Evolutionary conservation across 2,113 vertebrate genomes (phyloP), one percentile per base, ranked within the genome.

Genomic region (Salminus brasiliensis): DNA sequence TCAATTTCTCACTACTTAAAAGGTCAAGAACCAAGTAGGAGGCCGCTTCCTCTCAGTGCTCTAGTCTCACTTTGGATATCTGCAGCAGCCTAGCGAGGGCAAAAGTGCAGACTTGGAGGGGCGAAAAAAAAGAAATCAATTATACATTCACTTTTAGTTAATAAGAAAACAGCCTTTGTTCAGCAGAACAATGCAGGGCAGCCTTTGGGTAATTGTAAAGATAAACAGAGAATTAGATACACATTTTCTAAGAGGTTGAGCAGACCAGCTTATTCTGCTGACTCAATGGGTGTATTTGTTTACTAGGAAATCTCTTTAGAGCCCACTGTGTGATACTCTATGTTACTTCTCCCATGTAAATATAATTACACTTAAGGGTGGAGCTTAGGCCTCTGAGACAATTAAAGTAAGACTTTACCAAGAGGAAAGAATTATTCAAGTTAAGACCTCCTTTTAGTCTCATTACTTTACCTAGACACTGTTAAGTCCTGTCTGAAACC

Each of bases 1-100:
- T 82, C 82, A 86, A 82, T 86, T 82, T 84, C 30, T 63, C 57
- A 76, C 55, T 53, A 47, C 80, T 84, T 80, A 77, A 80, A 86
- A 82, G 82, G 82, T 84, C 82, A 80, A 27, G 69, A 9, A 23
- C 52, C 57, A 71, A 74, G 74, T 65, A 85, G 78, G 43, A 16
- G 57, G 71, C 27, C 36, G 66, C 15, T 5, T 82, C 23, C 47
- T 16, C 74, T 59, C 30, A 59, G 49, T 76, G 79, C 25, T 2
- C 68, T 55, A 30, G 0, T 11, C 52, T 49, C 65, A 59, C 25
- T 29, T 18, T 49, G 21, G 49, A 23, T 71, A 72, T 69, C 15
- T 55, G 65, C 39, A 57, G 68, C 39, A 65, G 52, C 52, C 59
- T 53, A 68, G 63, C 9, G 5, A 30, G 63, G 34, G 27, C 67